These are phyloP conservation scores for Acanthornis magna DNA, from an alignment of 2,797 vertebrate species.

Conservation along the genomic window DNA sequence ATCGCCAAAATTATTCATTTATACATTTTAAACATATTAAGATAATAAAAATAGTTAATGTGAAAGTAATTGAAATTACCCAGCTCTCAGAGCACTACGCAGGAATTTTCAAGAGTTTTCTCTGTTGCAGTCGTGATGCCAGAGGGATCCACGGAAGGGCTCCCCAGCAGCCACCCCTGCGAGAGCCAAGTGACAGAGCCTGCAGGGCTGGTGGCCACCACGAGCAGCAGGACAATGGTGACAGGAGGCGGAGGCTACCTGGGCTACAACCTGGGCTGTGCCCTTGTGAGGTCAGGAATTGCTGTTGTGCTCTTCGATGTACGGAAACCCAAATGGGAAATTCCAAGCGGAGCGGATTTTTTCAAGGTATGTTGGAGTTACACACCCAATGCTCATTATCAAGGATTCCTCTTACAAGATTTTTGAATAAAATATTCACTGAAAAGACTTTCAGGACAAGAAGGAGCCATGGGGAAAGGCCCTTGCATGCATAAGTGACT, in stretches of 20 bases:
- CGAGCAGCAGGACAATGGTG: slow-evolving; percentile 79
- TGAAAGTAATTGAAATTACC: slow-evolving; percentile 66
- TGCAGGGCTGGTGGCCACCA: neutral
- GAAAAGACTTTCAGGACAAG: neutral
- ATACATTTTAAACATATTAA: neutral
- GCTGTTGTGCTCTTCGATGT: slow-evolving; percentile 86
- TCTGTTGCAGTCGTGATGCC: slow-evolving; percentile 45
- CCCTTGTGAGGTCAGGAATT: slow-evolving; percentile 78
- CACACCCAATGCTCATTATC: fast-evolving
- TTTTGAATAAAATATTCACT: neutral
- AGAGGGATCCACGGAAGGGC: slow-evolving; percentile 62
- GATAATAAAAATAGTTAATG: neutral
- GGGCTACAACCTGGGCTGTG: slow-evolving; percentile 85
- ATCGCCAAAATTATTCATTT: neutral
- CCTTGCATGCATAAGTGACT: neutral
- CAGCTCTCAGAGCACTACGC: slow-evolving; percentile 28
- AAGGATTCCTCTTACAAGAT: neutral
- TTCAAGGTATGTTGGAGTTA: slow-evolving; percentile 77
- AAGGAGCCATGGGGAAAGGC: neutral
- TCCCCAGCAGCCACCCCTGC: slow-evolving; percentile 17
- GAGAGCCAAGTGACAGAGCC: slow-evolving; percentile 44
- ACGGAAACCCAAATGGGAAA: slow-evolving; percentile 77
- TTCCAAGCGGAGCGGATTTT: slow-evolving; percentile 80
- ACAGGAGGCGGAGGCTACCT: slow-evolving; percentile 92
- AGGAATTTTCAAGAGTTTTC: slow-evolving; percentile 38